These are phyloP conservation scores for Hypsopygia costalis DNA, from an alignment of 2,888 invertebrate species.

Conservation along the genomic window DNA sequence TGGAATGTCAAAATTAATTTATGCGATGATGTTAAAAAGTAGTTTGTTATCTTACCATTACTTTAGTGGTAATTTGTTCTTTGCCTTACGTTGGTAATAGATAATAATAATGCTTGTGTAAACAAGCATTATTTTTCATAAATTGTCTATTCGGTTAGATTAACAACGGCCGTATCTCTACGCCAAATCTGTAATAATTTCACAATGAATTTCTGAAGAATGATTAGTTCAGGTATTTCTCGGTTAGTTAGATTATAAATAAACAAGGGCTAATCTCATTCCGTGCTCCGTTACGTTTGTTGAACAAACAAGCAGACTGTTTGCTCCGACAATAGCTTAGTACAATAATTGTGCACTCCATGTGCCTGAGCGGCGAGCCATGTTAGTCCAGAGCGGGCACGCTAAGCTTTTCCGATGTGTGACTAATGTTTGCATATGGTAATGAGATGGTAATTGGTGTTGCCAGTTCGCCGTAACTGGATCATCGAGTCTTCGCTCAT, in stretches of 20 bases:
- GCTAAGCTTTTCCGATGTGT: slow-evolving; percentile 67
- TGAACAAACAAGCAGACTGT: slow-evolving; percentile 58
- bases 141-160: too few relatives aligned
- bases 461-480: slow-evolving; percentile 60
- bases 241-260: slow-evolving; percentile 48
- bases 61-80: too few relatives aligned
- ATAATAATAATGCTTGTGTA: too few relatives aligned
- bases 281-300: slow-evolving; percentile 66
- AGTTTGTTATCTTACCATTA: too few relatives aligned
- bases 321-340: slow-evolving; percentile 72
- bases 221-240: background rate
- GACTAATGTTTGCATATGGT: slow-evolving; percentile 75
- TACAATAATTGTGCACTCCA: slow-evolving; percentile 74
- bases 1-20: too few relatives aligned
- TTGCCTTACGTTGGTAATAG: too few relatives aligned
- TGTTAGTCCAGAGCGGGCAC: slow-evolving; percentile 60
- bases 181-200: too few relatives aligned
- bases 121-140: too few relatives aligned
- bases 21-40: too few relatives aligned
- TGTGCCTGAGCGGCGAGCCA: slow-evolving; percentile 53
- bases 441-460: slow-evolving; percentile 73
- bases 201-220: background rate
- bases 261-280: slow-evolving; percentile 71
- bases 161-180: too few relatives aligned
- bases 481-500: slow-evolving; percentile 57